Conservation (phyloP, 2,797 vertebrate species). For the Halcyon smyrnensis region DNA sequence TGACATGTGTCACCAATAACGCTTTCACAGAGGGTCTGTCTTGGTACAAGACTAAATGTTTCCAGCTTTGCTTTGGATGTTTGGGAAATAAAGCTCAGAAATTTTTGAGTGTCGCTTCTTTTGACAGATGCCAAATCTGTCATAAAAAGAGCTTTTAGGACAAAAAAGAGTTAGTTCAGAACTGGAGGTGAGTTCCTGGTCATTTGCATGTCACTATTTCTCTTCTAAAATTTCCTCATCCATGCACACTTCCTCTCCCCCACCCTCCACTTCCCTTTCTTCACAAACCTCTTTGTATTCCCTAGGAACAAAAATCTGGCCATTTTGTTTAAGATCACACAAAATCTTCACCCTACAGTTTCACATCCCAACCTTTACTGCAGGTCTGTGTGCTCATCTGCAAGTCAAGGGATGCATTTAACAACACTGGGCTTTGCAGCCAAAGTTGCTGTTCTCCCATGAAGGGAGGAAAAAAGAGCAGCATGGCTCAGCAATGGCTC, state of each 20-base stretch:
- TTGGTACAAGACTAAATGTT: neutral
- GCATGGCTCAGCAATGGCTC: fast-evolving
- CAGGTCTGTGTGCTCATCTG: neutral
- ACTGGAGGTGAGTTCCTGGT: neutral
- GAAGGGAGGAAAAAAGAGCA: neutral
- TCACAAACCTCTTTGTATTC: neutral
- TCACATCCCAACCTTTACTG: neutral
- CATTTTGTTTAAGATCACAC: neutral
- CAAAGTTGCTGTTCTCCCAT: neutral
- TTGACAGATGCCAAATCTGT: neutral
- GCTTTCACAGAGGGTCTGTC: neutral
- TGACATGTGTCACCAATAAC: neutral
- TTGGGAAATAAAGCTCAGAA: neutral
- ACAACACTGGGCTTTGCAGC: fast-evolving
- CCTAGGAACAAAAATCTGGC: neutral
- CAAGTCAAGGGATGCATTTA: neutral
- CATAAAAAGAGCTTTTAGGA: neutral
- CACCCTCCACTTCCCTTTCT: fast-evolving
- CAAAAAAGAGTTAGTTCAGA: neutral
- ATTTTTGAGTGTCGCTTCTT: neutral
- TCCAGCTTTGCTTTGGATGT: neutral
- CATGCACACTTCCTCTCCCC: fast-evolving
- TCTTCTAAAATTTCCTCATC: neutral
- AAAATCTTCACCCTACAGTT: neutral
- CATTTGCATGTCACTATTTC: neutral